These are phyloP conservation scores for Eristalis intricaria DNA, from an alignment of 2,888 invertebrate genomes.

Conservation along the genomic window DNA sequence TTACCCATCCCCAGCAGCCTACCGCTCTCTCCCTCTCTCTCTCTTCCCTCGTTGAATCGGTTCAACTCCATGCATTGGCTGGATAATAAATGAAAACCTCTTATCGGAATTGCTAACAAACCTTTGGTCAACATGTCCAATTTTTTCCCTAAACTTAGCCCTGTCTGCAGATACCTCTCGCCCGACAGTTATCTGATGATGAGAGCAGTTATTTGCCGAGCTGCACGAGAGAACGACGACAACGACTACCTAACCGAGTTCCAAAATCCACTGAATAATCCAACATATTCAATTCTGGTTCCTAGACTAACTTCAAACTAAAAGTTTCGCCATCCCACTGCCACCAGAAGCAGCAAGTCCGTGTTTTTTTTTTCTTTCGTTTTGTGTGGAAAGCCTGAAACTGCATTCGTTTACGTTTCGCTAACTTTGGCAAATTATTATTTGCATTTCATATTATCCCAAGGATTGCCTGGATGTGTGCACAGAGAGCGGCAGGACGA, in stretches of 20 bases:
- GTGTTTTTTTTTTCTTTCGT: neutral
- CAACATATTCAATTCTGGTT: slow-evolving; percentile 22
- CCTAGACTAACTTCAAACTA: neutral
- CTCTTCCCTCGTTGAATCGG: neutral
- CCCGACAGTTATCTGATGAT: neutral
- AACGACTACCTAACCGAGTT: slow-evolving; percentile 2
- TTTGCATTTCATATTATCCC: slow-evolving; percentile 62
- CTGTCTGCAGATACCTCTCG: neutral
- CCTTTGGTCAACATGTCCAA: neutral
- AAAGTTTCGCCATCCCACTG: neutral
- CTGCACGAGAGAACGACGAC: too few relatives aligned
- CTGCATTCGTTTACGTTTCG: slow-evolving; percentile 53
- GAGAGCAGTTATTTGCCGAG: neutral
- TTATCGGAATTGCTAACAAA: slow-evolving; percentile 1
- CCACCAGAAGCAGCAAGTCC: neutral
- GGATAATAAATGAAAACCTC: neutral
- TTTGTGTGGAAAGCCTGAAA: slow-evolving; percentile 13
- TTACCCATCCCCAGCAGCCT: neutral
- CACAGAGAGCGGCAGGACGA: neutral
- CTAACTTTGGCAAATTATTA: slow-evolving; percentile 61
- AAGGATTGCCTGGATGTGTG: slow-evolving; percentile 9
- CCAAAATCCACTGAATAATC: slow-evolving; percentile 15
- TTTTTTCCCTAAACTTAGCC: neutral
- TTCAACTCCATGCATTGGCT: neutral
- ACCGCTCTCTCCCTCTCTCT: neutral